phyloP scores from a whole-genome alignment of 2,797 vertebrate species.

The Coracias cyanogaster region DNA sequence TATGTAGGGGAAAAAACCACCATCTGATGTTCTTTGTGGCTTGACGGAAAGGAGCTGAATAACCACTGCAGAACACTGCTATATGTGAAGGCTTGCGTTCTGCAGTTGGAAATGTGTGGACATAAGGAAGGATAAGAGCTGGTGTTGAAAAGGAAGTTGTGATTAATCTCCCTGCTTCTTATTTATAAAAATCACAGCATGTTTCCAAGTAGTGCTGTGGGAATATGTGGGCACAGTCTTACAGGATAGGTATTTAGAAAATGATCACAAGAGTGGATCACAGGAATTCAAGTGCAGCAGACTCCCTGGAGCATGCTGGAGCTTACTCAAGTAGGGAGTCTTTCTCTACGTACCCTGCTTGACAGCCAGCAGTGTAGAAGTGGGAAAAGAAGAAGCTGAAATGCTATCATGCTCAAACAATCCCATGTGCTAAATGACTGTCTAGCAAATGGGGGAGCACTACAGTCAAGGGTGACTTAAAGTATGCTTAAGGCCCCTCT shows the following conservation, averaged over 20 bases:
- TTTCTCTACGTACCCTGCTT: background rate
- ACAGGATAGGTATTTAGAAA: background rate
- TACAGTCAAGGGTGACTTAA: background rate
- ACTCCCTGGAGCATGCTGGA: background rate
- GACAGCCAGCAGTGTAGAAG: background rate
- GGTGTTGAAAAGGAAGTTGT: background rate
- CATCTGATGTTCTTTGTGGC: background rate
- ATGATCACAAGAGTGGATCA: background rate
- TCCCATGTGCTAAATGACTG: background rate
- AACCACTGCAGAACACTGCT: background rate
- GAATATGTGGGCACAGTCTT: background rate
- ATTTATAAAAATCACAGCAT: background rate
- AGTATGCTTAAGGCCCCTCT: background rate
- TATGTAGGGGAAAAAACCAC: fast-evolving
- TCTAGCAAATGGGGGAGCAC: background rate
- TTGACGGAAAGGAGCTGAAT: background rate
- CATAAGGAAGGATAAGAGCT: background rate
- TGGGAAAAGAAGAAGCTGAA: background rate
- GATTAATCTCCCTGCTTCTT: background rate
- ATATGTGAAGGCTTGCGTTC: background rate
- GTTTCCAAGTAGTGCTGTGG: background rate
- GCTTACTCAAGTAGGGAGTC: background rate
- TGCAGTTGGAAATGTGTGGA: background rate
- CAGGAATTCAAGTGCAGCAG: background rate
- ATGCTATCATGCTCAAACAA: background rate